These are phyloP conservation scores for Hippocampus zosterae DNA, from an alignment of 2,113 vertebrate species.

Conservation along the genomic window DNA sequence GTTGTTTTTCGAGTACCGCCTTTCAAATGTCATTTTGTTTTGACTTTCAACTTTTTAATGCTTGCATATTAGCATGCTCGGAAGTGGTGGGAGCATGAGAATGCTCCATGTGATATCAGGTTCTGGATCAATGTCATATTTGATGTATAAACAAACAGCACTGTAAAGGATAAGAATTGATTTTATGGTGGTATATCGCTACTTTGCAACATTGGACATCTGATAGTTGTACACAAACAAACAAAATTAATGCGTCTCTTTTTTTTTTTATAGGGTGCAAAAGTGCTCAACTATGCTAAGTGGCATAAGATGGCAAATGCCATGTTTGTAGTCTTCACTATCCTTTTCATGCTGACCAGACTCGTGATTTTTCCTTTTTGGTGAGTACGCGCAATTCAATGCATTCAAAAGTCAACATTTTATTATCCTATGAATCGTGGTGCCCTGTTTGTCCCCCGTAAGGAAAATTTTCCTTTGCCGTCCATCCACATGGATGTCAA, in stretches of 20 bases:
- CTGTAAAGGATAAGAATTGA: too few relatives aligned
- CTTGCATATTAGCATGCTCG: too few relatives aligned
- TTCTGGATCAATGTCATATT: too few relatives aligned
- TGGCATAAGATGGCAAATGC: constrained; percentile 75
- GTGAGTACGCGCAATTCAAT: constrained; percentile 66
- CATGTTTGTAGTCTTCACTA: constrained; percentile 81
- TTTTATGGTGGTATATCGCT: too few relatives aligned
- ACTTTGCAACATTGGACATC: not conserved
- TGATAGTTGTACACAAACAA: not conserved
- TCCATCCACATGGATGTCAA: not conserved
- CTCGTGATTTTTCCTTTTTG: constrained; percentile 87
- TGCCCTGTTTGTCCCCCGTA: not conserved
- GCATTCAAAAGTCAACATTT: not conserved
- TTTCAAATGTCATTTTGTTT: too few relatives aligned
- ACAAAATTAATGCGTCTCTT: not conserved
- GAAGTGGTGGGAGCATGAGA: too few relatives aligned
- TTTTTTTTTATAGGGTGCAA: constrained; percentile 75
- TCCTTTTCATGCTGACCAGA: constrained; percentile 78
- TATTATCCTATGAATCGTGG: not conserved
- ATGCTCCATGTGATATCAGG: too few relatives aligned
- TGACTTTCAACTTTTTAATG: too few relatives aligned
- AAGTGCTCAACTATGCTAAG: constrained; percentile 85
- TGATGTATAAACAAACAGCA: too few relatives aligned
- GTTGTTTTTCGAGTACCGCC: too few relatives aligned
- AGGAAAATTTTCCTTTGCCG: not conserved